Evolutionary conservation across 2,888 invertebrate species (phyloP).

Genomic region (Polylopha cassiicola): DNA sequence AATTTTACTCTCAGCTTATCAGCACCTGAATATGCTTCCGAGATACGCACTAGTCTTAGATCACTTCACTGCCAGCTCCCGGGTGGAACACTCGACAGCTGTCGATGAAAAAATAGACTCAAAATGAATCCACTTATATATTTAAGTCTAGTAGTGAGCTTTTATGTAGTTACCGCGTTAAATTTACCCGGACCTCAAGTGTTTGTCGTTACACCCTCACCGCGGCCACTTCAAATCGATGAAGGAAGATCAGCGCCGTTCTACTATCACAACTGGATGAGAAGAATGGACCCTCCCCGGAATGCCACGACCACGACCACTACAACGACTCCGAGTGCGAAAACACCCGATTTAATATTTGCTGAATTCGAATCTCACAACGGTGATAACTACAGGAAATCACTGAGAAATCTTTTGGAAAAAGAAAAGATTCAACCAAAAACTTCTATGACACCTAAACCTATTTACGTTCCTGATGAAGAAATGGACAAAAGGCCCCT

Average conservation of each 20-base stretch:
- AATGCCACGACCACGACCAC: conserved; percentile 39
- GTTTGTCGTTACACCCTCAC: conserved; percentile 65
- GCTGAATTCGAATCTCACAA: conserved; percentile 64
- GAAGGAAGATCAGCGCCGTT: conserved; percentile 58
- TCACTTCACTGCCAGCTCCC: conserved; percentile 56
- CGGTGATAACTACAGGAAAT: conserved; percentile 48
- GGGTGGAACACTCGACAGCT: conserved; percentile 41
- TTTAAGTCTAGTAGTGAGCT: conserved; percentile 40
- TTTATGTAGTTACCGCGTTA: conserved; percentile 36
- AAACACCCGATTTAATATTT: conserved; percentile 67
- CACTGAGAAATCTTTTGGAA: conserved; percentile 60
- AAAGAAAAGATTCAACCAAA: conserved; percentile 46
- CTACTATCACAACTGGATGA: conserved; percentile 67
- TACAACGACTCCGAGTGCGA: conserved; percentile 37
- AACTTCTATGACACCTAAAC: conserved; percentile 40
- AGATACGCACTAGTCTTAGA: conserved; percentile 28
- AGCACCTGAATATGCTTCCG: conserved; percentile 26
- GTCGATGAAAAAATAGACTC: conserved; percentile 26
- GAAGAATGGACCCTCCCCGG: conserved; percentile 53
- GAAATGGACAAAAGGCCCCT: conserved; percentile 31
- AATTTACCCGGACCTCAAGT: conserved; percentile 59
- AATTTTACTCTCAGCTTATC: conserved; percentile 48
- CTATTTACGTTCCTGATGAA: conserved; percentile 58
- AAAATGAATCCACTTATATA: conserved; percentile 49
- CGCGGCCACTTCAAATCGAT: conserved; percentile 39